phyloP scores from a whole-genome alignment of 2,113 vertebrate genomes.

The Plotosus lineatus region DNA sequence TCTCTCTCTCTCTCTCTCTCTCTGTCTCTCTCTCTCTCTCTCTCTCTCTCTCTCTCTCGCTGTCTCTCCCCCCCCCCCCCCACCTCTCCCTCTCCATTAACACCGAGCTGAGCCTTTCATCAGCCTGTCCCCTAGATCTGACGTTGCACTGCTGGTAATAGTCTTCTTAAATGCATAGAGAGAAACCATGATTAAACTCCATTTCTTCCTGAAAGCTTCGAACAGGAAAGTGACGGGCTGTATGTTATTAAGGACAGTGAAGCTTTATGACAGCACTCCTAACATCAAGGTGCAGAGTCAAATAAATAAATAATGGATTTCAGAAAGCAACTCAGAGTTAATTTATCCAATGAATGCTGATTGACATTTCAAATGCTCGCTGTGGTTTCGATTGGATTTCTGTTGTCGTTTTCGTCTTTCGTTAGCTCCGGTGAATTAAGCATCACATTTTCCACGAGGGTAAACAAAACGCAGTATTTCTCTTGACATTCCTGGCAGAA shows the following conservation, averaged over 20 bases:
- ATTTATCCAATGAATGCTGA: constrained; percentile 12
- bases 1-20: constrained; percentile 9
- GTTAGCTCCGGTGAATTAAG: not conserved
- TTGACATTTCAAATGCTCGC: not conserved
- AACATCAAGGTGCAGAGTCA: constrained; percentile 34
- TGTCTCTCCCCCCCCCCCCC: not conserved
- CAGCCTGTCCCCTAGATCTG: constrained; percentile 14
- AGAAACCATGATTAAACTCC: constrained; percentile 38
- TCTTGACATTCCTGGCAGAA: not conserved
- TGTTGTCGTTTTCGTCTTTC: not conserved
- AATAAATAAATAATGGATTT: constrained; percentile 18
- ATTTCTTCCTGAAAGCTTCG: constrained; percentile 33
- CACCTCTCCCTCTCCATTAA: not conserved
- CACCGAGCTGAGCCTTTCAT: constrained; percentile 37
- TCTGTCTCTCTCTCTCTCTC: not conserved
- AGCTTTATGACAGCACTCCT: constrained; percentile 14
- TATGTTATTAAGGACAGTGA: constrained; percentile 23
- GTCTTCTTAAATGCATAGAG: constrained; percentile 22
- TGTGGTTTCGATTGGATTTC: constrained; percentile 19
- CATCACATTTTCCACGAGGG: not conserved
- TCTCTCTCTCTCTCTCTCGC: not conserved
- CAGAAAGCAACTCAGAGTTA: constrained; percentile 17
- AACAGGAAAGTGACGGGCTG: constrained; percentile 32
- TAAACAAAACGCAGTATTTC: not conserved
- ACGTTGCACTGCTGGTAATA: constrained; percentile 23